phyloP scores from a whole-genome alignment of 2,113 vertebrate species.

The Leptobrachium ailaonicum region DNA sequence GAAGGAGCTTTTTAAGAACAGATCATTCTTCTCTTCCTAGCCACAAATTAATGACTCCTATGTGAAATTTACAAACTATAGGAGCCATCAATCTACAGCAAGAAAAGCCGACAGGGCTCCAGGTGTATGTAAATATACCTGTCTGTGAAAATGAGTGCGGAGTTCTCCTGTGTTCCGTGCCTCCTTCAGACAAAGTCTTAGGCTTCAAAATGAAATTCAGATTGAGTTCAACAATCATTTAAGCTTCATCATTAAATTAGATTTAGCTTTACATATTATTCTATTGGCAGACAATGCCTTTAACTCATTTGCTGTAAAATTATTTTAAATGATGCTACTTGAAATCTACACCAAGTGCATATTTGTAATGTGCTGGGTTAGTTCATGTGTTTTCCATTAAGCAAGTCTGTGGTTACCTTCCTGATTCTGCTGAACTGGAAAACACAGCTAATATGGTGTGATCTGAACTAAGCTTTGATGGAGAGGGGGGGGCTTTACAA shows the following conservation, averaged over 20 bases:
- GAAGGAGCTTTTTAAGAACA: too few relatives aligned
- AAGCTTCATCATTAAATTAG: conserved; percentile 41
- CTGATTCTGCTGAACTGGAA: conserved; percentile 98
- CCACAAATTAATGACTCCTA: too few relatives aligned
- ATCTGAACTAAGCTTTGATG: conserved; percentile 99
- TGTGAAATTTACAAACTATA: too few relatives aligned
- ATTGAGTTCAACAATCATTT: conserved; percentile 21
- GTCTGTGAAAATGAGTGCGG: too few relatives aligned
- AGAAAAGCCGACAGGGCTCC: too few relatives aligned
- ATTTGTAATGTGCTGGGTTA: conserved; percentile 74
- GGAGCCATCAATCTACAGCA: too few relatives aligned
- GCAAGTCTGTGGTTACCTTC: conserved; percentile 98
- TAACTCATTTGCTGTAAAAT: conserved; percentile 74
- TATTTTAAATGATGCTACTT: conserved; percentile 82
- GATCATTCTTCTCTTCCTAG: too few relatives aligned
- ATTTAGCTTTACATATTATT: conserved; percentile 59
- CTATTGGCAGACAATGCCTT: conserved; percentile 68
- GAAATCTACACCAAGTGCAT: conserved; percentile 70
- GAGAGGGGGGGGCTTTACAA: conserved; percentile 90
- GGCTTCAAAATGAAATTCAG: too few relatives aligned
- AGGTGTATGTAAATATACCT: too few relatives aligned
- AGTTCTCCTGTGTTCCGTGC: too few relatives aligned
- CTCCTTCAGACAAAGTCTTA: too few relatives aligned
- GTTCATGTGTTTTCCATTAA: conserved; percentile 99
- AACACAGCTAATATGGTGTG: conserved; percentile 98